A percentile compares a stretch with the other conserved stretches of the same genome.
Evolutionary conservation across 2,888 invertebrate genomes (phyloP).

Genomic region (Hirtodrosophila trivittata): DNA sequence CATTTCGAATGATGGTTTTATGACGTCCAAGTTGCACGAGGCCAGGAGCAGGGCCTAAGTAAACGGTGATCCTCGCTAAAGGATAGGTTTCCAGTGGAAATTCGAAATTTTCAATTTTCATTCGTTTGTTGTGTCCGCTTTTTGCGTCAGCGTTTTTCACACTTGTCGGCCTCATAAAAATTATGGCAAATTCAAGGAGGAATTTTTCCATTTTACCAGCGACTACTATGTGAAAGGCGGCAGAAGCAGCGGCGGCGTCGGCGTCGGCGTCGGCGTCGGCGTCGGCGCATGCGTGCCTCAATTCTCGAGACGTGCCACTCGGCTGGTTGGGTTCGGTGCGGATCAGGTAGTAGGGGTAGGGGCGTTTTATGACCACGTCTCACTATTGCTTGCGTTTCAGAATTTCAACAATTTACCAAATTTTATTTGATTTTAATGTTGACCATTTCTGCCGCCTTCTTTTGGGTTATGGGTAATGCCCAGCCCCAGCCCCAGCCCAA

Average conservation of each 20-base stretch:
- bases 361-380: constrained; percentile 56
- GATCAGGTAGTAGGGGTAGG: not conserved
- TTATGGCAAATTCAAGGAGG: constrained; percentile 54
- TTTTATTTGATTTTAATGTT: constrained; percentile 75
- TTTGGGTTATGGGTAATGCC: constrained; percentile 8
- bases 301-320: constrained; percentile 43
- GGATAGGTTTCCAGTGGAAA: constrained; percentile 21
- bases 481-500: not conserved
- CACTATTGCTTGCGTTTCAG: constrained; percentile 40
- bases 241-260: no score
- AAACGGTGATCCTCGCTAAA: constrained; percentile 35
- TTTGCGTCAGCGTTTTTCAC: constrained; percentile 58
- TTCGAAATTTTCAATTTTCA: no score
- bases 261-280: constrained; percentile 48
- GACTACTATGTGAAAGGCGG: no score
- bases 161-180: constrained; percentile 61
- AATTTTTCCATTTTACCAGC: constrained; percentile 30
- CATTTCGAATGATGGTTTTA: constrained; percentile 42
- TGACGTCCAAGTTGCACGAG: constrained; percentile 6
- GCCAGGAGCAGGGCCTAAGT: constrained; percentile 18
- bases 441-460: constrained; percentile 73
- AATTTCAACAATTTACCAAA: constrained; percentile 61
- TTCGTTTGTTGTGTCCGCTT: constrained; percentile 49
- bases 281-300: constrained; percentile 49
- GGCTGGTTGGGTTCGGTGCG: constrained; percentile 1